Conservation (phyloP, 2,888 invertebrate genomes). For the Bellardia pandia region DNA sequence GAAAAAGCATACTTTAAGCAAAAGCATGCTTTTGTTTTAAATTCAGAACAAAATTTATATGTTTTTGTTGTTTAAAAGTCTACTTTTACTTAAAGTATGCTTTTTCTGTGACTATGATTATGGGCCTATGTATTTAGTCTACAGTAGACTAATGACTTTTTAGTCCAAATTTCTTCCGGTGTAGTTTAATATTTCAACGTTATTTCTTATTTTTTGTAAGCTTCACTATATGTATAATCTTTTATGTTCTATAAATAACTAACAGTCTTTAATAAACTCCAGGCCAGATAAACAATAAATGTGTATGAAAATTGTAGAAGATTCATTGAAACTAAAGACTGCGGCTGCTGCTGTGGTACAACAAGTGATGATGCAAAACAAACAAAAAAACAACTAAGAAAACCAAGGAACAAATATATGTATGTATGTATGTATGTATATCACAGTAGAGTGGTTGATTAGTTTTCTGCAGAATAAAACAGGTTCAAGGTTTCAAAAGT, state of each 20-base stretch:
- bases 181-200: conserved; percentile 11
- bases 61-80: too few species aligned
- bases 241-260: conserved; percentile 67
- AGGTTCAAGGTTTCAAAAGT: conserved; percentile 70
- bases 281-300: conserved; percentile 50
- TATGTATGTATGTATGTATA: too few species aligned
- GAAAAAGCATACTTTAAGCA: too few species aligned
- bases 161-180: conserved; percentile 6
- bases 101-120: too few species aligned
- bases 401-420: conserved; percentile 13
- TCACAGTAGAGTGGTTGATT: conserved; percentile 25
- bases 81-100: too few species aligned
- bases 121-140: too few species aligned
- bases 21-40: too few species aligned
- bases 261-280: conserved; percentile 60
- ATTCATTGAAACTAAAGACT: conserved; percentile 41
- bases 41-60: too few species aligned
- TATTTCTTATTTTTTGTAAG: not conserved
- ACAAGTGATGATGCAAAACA: conserved; percentile 59
- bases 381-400: conserved; percentile 21
- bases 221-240: conserved; percentile 9
- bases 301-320: conserved; percentile 61
- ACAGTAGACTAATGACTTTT: too few species aligned
- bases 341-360: conserved; percentile 46
- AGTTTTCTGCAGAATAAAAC: conserved; percentile 55